phyloP scores from a whole-genome alignment of 2,888 invertebrate species.

The Epinotia demarniana region DNA sequence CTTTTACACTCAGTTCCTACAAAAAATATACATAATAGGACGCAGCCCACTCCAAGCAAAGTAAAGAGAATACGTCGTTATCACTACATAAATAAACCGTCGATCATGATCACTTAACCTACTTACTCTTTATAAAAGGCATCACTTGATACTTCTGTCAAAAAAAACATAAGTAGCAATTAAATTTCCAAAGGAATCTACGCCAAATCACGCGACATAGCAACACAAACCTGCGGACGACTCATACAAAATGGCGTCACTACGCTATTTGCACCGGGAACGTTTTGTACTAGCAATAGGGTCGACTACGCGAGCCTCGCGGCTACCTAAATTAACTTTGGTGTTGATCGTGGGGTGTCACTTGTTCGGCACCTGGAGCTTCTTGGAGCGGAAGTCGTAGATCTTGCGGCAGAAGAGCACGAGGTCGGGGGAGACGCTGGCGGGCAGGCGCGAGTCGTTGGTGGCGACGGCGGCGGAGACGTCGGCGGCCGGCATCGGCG shows the following conservation, averaged over 20 bases:
- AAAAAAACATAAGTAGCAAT: slow-evolving; percentile 69
- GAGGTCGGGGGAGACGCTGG: slow-evolving; percentile 88
- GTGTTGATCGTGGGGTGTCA: slow-evolving; percentile 57
- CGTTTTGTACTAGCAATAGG: slow-evolving; percentile 78
- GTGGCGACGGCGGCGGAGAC: slow-evolving; percentile 76
- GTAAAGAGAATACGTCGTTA: slow-evolving; percentile 67
- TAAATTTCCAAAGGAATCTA: slow-evolving; percentile 69
- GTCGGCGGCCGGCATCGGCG: slow-evolving; percentile 86
- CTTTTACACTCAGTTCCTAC: slow-evolving; percentile 51
- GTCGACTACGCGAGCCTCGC: slow-evolving; percentile 5
- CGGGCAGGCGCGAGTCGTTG: slow-evolving; percentile 87
- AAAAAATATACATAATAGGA: slow-evolving; percentile 62
- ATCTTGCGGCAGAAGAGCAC: slow-evolving; percentile 97
- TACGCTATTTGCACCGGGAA: slow-evolving; percentile 67
- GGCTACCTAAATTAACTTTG: slow-evolving; percentile 43
- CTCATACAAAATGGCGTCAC: slow-evolving; percentile 66
- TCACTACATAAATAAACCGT: slow-evolving; percentile 71
- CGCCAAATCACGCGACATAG: slow-evolving; percentile 76
- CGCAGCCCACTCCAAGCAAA: slow-evolving; percentile 60
- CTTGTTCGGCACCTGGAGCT: slow-evolving; percentile 83
- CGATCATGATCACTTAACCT: slow-evolving; percentile 69
- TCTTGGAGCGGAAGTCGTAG: slow-evolving; percentile 96
- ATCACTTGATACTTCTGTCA: slow-evolving; percentile 75
- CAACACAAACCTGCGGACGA: slow-evolving; percentile 57
- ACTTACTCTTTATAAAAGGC: slow-evolving; percentile 82